Evolutionary conservation across 2,797 vertebrate species (phyloP).

Genomic region (Crypturellus tataupa): DNA sequence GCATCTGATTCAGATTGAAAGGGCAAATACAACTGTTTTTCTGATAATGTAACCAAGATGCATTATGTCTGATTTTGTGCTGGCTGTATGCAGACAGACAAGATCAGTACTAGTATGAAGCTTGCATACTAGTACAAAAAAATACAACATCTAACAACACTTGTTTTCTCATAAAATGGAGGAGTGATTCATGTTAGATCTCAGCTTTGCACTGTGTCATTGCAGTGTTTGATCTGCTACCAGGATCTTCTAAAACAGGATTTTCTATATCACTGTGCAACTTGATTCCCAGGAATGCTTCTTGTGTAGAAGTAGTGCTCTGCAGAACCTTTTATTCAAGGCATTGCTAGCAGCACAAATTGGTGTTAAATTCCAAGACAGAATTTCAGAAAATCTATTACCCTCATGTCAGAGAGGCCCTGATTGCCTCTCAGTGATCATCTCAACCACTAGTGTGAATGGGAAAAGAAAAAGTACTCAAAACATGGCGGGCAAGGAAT

Average conservation of each 20-base stretch:
- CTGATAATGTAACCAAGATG: background rate
- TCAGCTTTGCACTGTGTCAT: background rate
- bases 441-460: background rate
- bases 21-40: background rate
- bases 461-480: background rate
- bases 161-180: background rate
- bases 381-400: background rate
- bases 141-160: background rate
- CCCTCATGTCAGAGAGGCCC: fast-evolving
- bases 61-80: background rate
- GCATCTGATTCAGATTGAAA: background rate
- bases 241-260: background rate
- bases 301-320: background rate
- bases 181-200: background rate
- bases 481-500: background rate
- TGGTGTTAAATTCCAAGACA: background rate
- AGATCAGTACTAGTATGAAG: background rate
- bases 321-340: background rate
- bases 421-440: background rate
- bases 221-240: background rate
- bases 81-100: background rate
- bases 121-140: background rate
- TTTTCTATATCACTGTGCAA: background rate
- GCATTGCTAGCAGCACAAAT: background rate
- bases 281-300: background rate